A percentile compares a stretch with the other conserved stretches of the same genome.
phyloP scores from a whole-genome alignment of 2,888 invertebrate genomes.

The Tinea semifulvella region DNA sequence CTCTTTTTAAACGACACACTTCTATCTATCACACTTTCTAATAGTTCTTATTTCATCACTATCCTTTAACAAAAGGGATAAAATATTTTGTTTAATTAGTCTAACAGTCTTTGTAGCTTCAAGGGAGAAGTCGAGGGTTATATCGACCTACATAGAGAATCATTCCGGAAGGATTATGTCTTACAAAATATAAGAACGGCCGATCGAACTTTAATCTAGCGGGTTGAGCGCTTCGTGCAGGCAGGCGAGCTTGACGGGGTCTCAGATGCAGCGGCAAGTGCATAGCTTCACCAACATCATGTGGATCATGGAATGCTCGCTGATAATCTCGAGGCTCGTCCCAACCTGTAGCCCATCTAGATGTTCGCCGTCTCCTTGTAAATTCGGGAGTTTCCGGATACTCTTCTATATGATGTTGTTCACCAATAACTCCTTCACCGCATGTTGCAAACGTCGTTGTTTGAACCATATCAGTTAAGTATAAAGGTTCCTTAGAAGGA shows the following conservation, averaged over 20 bases:
- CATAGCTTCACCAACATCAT: conserved; percentile 58
- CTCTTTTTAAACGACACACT: conserved; percentile 27
- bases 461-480: conserved; percentile 85
- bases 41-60: conserved; percentile 37
- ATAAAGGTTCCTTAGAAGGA: conserved; percentile 78
- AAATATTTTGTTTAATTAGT: conserved; percentile 39
- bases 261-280: conserved; percentile 73
- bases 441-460: conserved; percentile 86
- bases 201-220: conserved; percentile 84
- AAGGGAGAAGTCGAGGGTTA: conserved; percentile 84
- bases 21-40: conserved; percentile 13
- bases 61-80: conserved; percentile 46
- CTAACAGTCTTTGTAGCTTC: conserved; percentile 55
- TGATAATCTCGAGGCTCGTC: conserved; percentile 72
- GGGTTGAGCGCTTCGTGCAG: conserved; percentile 68
- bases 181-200: conserved; percentile 87
- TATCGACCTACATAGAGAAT: conserved; percentile 89
- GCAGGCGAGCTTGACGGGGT: conserved; percentile 76
- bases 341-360: conserved; percentile 58
- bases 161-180: conserved; percentile 92
- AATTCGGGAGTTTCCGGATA: conserved; percentile 75
- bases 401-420: conserved; percentile 82
- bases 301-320: conserved; percentile 74
- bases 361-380: conserved; percentile 39
- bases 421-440: conserved; percentile 75